A percentile compares a stretch with the other conserved stretches of the same genome.
Conservation (phyloP, 2,888 invertebrate species). For the Acanthococcus lagerstroemiae region DNA sequence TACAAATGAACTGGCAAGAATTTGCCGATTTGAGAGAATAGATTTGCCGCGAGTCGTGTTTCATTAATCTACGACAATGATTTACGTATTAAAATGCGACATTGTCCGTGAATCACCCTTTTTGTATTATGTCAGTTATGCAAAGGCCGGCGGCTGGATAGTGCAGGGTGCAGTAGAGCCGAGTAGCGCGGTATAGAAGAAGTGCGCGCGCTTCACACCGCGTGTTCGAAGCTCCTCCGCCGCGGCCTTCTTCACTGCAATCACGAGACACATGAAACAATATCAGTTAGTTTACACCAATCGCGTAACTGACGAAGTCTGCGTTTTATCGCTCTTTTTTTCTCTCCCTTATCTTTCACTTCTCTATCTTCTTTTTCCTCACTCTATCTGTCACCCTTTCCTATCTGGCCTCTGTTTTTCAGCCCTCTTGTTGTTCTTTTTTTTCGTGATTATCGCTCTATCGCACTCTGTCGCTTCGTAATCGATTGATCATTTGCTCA, state of each 20-base stretch:
- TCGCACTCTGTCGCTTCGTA: not conserved
- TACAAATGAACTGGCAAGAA: no score
- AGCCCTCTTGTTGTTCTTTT: not conserved
- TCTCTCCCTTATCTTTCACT: constrained; percentile 12
- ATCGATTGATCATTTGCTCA: not conserved
- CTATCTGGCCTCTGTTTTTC: not conserved
- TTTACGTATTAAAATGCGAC: constrained; percentile 12
- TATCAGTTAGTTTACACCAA: constrained; percentile 22
- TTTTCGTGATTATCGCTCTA: not conserved
- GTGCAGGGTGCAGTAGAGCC: not conserved
- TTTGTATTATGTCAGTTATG: constrained; percentile 16
- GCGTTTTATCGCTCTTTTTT: constrained; percentile 13
- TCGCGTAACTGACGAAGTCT: constrained; percentile 17
- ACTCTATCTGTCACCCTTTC: constrained; percentile 6
- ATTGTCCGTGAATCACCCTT: constrained; percentile 19
- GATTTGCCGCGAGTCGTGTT: no score
- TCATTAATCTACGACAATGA: no score
- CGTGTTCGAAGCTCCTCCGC: constrained; percentile 13
- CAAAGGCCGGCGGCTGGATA: not conserved
- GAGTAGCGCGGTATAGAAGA: not conserved
- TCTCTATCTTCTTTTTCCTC: constrained; percentile 19
- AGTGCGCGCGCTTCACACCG: constrained; percentile 22
- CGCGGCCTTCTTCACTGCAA: constrained; percentile 9
- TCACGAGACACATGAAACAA: constrained; percentile 19
- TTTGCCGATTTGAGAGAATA: no score